These are phyloP conservation scores for Heliconius melpomene DNA, from an alignment of 1,140 invertebrate species.

Conservation along the genomic window DNA sequence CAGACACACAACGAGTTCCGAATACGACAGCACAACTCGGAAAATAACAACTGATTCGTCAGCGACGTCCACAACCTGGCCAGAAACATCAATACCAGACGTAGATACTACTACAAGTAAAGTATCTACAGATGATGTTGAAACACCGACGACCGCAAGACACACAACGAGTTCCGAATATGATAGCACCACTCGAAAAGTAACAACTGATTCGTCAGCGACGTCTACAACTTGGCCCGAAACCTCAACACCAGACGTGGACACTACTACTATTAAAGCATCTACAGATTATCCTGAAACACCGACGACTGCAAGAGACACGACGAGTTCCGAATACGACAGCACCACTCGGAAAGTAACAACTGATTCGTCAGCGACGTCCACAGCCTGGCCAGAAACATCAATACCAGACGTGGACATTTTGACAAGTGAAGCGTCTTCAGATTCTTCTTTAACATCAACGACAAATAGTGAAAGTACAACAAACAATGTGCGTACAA, in stretches of 20 bases:
- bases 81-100: neutral
- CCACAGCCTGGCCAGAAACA: slow-evolving; percentile 2
- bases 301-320: neutral
- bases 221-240: neutral
- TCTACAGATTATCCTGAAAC: neutral
- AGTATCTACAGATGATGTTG: no score
- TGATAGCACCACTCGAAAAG: neutral
- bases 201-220: neutral
- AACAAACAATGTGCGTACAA: no score
- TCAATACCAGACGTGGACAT: neutral
- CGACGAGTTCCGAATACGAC: slow-evolving; percentile 25
- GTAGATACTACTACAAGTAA: no score
- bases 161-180: no score
- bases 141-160: no score
- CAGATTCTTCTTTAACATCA: neutral
- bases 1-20: neutral
- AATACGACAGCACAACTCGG: neutral
- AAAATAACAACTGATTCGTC: neutral
- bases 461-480: no score
- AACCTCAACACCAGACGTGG: neutral
- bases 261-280: neutral
- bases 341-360: slow-evolving; percentile 11
- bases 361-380: neutral
- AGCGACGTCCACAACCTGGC: neutral
- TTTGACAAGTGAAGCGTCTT: neutral